Conservation (phyloP, 2,888 invertebrate genomes). For the Hesperia comma region DNA sequence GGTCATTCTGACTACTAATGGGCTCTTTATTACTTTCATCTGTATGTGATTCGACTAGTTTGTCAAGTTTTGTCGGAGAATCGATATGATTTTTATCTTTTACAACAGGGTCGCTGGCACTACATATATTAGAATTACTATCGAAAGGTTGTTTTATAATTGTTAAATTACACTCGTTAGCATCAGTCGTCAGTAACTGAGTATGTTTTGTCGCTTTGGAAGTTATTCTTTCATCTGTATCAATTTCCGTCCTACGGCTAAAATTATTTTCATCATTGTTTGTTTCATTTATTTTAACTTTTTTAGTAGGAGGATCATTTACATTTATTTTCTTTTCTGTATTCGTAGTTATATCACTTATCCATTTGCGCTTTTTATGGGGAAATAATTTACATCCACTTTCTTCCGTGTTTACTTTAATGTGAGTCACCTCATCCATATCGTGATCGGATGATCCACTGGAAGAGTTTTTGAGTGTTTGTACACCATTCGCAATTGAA, state of each 20-base stretch:
- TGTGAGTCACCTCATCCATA: not conserved
- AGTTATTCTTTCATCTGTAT: not conserved
- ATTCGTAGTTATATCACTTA: not conserved
- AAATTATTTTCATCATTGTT: not conserved
- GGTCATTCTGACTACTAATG: not conserved
- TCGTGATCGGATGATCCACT: not conserved
- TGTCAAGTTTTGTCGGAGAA: not conserved
- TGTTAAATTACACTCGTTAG: not conserved
- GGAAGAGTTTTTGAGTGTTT: not conserved
- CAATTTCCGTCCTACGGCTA: not conserved
- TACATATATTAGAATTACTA: not conserved
- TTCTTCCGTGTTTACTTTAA: not conserved
- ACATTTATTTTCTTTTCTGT: not conserved
- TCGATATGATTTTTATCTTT: not conserved
- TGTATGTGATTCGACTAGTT: not conserved
- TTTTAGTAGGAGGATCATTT: not conserved
- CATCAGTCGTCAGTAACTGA: not conserved
- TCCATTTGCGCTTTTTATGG: not conserved
- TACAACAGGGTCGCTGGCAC: not conserved
- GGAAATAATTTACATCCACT: not conserved
- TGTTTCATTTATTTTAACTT: not conserved
- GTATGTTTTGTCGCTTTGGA: conserved; percentile 3
- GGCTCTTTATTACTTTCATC: not conserved
- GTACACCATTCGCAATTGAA: not conserved
- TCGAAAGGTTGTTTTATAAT: not conserved